Evolutionary conservation across 1,140 invertebrate genomes (phyloP), one percentile per base, ranked within the genome.

Genomic region (Zaprionus ornatus): DNA sequence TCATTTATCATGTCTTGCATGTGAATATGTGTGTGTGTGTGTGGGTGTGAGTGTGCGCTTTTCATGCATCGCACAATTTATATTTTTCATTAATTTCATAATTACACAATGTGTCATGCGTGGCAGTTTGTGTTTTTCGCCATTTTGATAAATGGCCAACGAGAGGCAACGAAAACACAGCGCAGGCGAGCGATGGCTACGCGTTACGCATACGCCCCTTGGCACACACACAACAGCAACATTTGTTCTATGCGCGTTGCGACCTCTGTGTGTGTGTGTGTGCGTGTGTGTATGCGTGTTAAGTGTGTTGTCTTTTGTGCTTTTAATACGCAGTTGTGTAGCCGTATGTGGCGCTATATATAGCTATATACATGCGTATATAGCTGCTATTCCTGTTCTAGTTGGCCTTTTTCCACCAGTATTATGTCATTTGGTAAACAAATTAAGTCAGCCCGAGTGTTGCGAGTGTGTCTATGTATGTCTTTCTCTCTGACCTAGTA

Each of bases 371-470:
- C 29, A 29, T 29, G 29, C 29, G 10, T 29, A 29, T 57, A 50
- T 37, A 57, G 27, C 42, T 29, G 45, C 21, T 54, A 29, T 56
- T 42, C 23, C 25, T 40, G 37, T 9, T 52, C 40, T 37, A 61
- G 72, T 68, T 64, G 57, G 27, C 48, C 50, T 52, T 60, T 72
- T 74, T 71, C n/a, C 15, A 45, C 1, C 40, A 17, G 64, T 80
- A 83, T 88, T 85, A 90, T 90, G 85, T 88, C 81, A 90, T 88
- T 90, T 82, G 62, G 78, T 79, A 77, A 88, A 85, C 81, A 88
- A 88, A 90, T 88, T 90, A 77, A 90, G 73, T 71, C 77, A 70
- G 68, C 29, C 54, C 21, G 32, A n/a, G 27, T 59, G 13, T 66
- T 32, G 29, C n/a, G n/a, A 45, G 21, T 64, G 12, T 63, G 12